Evolutionary conservation across 2,888 invertebrate genomes (phyloP).

Genomic region (Brenthis ino): DNA sequence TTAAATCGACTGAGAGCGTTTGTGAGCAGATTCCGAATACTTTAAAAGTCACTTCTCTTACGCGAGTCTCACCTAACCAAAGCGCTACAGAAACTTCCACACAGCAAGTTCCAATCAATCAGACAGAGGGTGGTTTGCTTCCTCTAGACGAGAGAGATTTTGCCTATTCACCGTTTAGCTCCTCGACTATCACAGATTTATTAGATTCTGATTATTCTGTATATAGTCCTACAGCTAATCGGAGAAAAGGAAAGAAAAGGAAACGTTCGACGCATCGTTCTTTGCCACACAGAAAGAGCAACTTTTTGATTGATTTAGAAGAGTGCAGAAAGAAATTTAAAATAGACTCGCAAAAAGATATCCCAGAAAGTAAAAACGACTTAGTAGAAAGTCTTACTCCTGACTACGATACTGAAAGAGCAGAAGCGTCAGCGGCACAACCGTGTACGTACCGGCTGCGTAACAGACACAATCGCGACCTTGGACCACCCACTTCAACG

Average conservation of each 20-base stretch:
- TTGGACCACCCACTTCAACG: constrained; percentile 66
- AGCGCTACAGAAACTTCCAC: constrained; percentile 54
- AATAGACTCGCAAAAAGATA: constrained; percentile 75
- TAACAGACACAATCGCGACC: constrained; percentile 60
- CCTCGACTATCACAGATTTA: constrained; percentile 75
- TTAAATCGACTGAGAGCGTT: constrained; percentile 71
- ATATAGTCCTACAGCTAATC: constrained; percentile 71
- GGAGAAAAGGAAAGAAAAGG: constrained; percentile 74
- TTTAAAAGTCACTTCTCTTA: constrained; percentile 53
- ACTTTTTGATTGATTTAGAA: constrained; percentile 62
- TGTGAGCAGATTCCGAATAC: constrained; percentile 61
- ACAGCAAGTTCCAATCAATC: constrained; percentile 50
- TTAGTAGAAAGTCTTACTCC: constrained; percentile 50
- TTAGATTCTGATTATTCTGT: constrained; percentile 78
- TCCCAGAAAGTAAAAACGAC: constrained; percentile 55
- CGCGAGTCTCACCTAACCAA: constrained; percentile 48
- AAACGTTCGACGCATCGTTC: constrained; percentile 73
- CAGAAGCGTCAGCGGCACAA: constrained; percentile 51
- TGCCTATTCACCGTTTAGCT: constrained; percentile 78
- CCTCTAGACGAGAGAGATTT: constrained; percentile 79
- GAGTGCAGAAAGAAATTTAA: constrained; percentile 77
- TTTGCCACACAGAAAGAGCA: constrained; percentile 66
- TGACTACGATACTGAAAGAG: constrained; percentile 60
- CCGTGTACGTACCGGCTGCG: constrained; percentile 61
- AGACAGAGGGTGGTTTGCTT: constrained; percentile 70